These are phyloP conservation scores for Scaptodrosophila latifasciaeformis DNA, from an alignment of 2,888 invertebrate genomes.

Conservation along the genomic window DNA sequence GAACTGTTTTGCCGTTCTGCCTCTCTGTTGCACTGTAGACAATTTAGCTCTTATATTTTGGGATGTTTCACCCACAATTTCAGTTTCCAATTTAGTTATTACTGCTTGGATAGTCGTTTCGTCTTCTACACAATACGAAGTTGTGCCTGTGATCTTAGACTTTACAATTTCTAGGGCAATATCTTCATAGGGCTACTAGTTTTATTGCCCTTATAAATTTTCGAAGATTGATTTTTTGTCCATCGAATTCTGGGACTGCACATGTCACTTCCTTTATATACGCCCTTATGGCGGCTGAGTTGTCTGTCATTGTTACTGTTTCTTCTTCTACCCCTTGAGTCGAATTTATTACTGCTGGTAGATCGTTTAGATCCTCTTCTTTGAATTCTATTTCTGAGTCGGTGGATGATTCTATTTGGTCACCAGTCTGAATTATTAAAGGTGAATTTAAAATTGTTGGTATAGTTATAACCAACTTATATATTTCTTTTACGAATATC, in stretches of 20 bases:
- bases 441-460: neutral
- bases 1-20: constrained; percentile 7
- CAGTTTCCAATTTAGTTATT: neutral
- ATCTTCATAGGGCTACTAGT: neutral
- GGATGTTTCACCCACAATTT: too few relatives aligned
- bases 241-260: constrained; percentile 4
- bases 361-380: constrained; percentile 2
- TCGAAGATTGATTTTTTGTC: neutral
- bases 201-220: constrained; percentile 1
- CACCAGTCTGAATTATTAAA: neutral
- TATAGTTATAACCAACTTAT: neutral
- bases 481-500: neutral
- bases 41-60: constrained; percentile 1
- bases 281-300: constrained; percentile 5
- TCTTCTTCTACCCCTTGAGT: neutral
- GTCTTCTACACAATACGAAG: neutral
- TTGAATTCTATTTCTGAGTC: neutral
- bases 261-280: constrained; percentile 1
- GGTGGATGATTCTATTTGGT: neutral
- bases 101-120: neutral
- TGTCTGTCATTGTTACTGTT: too few relatives aligned
- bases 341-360: neutral
- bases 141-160: constrained; percentile 8
- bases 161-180: constrained; percentile 3
- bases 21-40: neutral